These are phyloP conservation scores for Pollimyrus isidori DNA, from an alignment of 2,113 vertebrate genomes.

Conservation along the genomic window DNA sequence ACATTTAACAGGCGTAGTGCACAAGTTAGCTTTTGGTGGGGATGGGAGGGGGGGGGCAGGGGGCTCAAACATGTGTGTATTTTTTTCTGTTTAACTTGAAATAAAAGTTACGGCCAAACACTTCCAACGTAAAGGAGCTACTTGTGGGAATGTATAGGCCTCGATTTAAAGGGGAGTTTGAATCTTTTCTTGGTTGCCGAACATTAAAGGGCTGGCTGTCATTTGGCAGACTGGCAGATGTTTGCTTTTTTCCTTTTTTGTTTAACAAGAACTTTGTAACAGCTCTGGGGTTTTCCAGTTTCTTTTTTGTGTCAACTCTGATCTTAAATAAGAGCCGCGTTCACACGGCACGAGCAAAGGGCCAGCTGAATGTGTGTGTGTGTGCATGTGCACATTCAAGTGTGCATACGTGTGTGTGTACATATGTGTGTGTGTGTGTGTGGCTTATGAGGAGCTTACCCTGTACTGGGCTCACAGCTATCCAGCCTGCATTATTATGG, in stretches of 20 bases:
- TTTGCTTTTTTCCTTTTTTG: constrained; percentile 31
- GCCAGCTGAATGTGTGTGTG: constrained; percentile 14
- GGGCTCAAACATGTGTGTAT: constrained; percentile 26
- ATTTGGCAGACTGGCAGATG: constrained; percentile 22
- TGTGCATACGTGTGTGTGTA: background rate
- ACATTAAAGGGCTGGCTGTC: constrained; percentile 24
- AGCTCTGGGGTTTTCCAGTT: constrained; percentile 24
- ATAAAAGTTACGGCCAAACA: constrained; percentile 28
- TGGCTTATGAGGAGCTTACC: constrained; percentile 22
- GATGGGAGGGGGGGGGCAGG: background rate
- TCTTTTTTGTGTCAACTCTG: constrained; percentile 28
- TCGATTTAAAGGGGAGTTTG: constrained; percentile 33
- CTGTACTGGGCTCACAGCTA: constrained; percentile 37
- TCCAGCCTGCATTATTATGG: constrained; percentile 41
- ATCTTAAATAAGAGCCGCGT: constrained; percentile 31
- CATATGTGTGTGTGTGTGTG: too few relatives aligned
- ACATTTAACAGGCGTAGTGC: constrained; percentile 24
- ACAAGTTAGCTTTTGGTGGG: constrained; percentile 30
- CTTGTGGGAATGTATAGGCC: constrained; percentile 30
- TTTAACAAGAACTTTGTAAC: constrained; percentile 17
- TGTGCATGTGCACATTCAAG: background rate
- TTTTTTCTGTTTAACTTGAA: constrained; percentile 7
- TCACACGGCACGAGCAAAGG: constrained; percentile 2
- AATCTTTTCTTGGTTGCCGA: constrained; percentile 23
- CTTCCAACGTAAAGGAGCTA: constrained; percentile 18